Conservation (phyloP, 2,113 vertebrate genomes). For the Taxidea taxus region DNA sequence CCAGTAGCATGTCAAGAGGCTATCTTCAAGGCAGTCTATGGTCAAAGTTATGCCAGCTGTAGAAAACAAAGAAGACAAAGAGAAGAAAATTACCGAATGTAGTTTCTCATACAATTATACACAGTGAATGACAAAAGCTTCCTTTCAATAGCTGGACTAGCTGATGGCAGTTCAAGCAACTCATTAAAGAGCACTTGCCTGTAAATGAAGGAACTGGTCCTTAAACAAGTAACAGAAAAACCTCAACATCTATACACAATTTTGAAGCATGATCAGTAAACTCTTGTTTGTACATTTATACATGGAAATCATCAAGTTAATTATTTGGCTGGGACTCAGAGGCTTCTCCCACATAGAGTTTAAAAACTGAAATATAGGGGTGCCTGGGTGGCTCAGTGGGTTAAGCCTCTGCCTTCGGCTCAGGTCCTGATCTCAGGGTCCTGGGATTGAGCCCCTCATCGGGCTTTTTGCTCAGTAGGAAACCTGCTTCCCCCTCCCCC, state of each 20-base stretch:
- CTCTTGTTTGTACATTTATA: background rate
- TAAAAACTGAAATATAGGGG: background rate
- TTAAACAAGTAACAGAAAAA: conserved; percentile 4
- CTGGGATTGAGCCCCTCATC: too few species aligned
- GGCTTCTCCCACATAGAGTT: background rate
- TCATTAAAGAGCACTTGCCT: background rate
- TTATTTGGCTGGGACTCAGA: background rate
- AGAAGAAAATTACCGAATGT: background rate
- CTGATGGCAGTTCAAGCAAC: background rate
- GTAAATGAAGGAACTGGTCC: conserved; percentile 15
- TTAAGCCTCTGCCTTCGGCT: too few species aligned
- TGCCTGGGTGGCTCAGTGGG: too few species aligned
- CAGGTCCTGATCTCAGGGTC: too few species aligned
- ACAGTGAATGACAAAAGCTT: background rate
- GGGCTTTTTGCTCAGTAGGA: too few species aligned
- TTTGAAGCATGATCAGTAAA: background rate
- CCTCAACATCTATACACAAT: background rate
- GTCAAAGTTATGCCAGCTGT: conserved; percentile 88
- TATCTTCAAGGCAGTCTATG: conserved; percentile 90
- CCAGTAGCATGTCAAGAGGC: conserved; percentile 93
- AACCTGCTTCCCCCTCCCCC: too few species aligned
- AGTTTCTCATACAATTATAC: background rate
- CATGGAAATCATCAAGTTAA: background rate
- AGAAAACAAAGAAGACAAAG: conserved; percentile 37
- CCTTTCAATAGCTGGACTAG: background rate